Evolutionary conservation across 2,113 vertebrate genomes (phyloP).

Genomic region (Bucco capensis): DNA sequence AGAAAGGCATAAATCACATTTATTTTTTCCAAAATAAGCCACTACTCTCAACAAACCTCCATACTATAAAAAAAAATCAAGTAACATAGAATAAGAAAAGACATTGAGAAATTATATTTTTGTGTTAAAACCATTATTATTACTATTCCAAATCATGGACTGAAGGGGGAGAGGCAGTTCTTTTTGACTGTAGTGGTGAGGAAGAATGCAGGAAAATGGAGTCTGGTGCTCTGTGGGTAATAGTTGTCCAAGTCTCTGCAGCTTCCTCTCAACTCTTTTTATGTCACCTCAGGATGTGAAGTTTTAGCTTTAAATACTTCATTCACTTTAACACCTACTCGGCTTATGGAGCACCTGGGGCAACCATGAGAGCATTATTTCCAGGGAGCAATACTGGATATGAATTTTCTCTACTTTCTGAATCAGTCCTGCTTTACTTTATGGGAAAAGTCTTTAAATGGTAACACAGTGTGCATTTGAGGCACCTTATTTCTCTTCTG

Average conservation of each 20-base stretch:
- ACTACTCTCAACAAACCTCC: not conserved
- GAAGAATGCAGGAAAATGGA: not conserved
- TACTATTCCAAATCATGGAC: not conserved
- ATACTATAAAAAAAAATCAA: not conserved
- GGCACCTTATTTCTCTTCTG: not conserved
- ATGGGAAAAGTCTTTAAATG: not conserved
- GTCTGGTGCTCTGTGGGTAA: not conserved
- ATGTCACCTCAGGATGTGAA: not conserved
- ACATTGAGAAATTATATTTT: not conserved
- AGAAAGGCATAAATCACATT: not conserved
- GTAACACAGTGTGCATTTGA: not conserved
- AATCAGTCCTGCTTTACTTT: not conserved
- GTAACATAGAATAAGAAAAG: not conserved
- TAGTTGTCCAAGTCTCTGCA: not conserved
- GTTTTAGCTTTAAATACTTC: not conserved
- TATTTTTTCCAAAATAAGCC: not conserved
- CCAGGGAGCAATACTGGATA: not conserved
- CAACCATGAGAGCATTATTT: not conserved
- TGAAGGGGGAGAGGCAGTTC: not conserved
- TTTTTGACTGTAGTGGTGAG: not conserved
- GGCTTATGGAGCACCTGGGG: not conserved
- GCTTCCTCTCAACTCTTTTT: not conserved
- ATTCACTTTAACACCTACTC: not conserved
- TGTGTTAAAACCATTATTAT: not conserved
- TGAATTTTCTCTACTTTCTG: not conserved